Conservation (phyloP, 1,140 invertebrate genomes). For the Phenacoccus solenopsis region DNA sequence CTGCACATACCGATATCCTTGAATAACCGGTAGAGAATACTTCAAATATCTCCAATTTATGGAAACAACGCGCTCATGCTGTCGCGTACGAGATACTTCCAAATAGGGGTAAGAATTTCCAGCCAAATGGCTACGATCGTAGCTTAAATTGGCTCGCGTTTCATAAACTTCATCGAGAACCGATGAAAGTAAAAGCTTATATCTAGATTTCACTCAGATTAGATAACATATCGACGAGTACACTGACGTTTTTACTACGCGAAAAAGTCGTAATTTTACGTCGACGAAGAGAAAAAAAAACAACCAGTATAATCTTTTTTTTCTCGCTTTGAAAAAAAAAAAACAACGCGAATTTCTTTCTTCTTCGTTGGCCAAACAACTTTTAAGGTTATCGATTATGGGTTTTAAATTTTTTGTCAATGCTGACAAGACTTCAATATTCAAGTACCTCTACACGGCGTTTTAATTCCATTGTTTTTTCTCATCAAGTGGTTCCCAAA, state of each 20-base stretch:
- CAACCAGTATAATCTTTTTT: too few species aligned
- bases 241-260: too few species aligned
- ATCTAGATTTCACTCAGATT: not conserved
- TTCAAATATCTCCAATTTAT: not conserved
- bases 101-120: not conserved
- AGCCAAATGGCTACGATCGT: not conserved
- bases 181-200: not conserved
- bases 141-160: not conserved
- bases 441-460: not conserved
- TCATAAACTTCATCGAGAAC: not conserved
- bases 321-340: too few species aligned
- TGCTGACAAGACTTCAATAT: not conserved
- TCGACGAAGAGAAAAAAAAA: too few species aligned
- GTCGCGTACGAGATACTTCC: not conserved
- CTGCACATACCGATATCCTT: not conserved
- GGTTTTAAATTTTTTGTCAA: not conserved
- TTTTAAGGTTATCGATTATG: not conserved
- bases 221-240: too few species aligned
- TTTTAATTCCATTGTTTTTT: not conserved
- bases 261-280: too few species aligned
- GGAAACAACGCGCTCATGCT: not conserved
- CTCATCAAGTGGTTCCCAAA: not conserved
- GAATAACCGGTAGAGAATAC: not conserved
- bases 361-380: not conserved
- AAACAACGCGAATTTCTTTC: too few species aligned